phyloP scores from a whole-genome alignment of 1,140 invertebrate species.

The Coptotermes formosanus region DNA sequence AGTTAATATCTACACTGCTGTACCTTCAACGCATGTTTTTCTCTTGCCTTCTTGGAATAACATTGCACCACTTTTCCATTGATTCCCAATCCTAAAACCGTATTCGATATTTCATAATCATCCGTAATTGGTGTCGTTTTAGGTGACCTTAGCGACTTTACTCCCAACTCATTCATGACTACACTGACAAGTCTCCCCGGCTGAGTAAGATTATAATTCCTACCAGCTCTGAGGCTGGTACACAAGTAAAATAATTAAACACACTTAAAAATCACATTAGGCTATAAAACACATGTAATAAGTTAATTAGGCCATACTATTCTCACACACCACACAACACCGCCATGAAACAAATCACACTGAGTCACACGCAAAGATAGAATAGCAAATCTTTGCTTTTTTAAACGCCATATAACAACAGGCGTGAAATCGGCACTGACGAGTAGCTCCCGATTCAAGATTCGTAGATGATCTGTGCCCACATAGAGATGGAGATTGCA shows the following conservation, averaged over 20 bases:
- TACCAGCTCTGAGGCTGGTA: not conserved
- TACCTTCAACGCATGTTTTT: constrained; percentile 89
- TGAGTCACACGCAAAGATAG: constrained; percentile 1
- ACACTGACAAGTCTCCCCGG: not conserved
- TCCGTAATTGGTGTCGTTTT: constrained; percentile 82
- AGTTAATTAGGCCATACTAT: not conserved
- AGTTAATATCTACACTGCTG: constrained; percentile 35
- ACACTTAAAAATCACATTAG: not conserved
- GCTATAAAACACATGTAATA: not conserved
- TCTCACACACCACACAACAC: not conserved
- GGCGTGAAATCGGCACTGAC: no score
- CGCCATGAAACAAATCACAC: not conserved
- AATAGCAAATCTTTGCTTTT: not conserved
- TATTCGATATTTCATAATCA: constrained; percentile 92
- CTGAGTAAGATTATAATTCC: not conserved
- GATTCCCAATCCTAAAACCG: constrained; percentile 94
- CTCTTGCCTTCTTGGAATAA: constrained; percentile 62
- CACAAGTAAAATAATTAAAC: not conserved
- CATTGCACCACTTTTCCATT: constrained; percentile 92
- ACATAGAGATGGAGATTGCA: no score
- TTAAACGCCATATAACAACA: no score
- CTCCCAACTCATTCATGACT: constrained; percentile 26
- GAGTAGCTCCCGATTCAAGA: no score
- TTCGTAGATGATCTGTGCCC: no score
- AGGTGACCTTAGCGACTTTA: constrained; percentile 45